phyloP scores from a whole-genome alignment of 2,113 vertebrate genomes.

The Rhea americana region DNA sequence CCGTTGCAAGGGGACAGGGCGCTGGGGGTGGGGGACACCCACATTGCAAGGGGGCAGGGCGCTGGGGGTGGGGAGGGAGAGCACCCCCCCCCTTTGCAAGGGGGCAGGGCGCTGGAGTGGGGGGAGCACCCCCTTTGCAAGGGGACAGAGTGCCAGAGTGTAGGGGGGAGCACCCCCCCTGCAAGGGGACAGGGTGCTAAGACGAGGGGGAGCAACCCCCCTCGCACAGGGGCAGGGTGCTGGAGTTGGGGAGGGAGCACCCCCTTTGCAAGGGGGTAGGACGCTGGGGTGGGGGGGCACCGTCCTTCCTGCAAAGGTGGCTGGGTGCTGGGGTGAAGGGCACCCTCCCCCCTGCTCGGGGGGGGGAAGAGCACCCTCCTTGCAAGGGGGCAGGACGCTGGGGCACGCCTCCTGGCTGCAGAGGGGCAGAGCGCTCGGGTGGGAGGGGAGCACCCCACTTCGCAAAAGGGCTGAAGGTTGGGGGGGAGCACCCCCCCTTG shows the following conservation, averaged over 20 bases:
- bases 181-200: neutral
- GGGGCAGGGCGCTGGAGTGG: neutral
- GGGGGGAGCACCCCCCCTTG: neutral
- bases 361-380: too few species aligned
- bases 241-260: neutral
- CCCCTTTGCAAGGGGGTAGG: neutral
- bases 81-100: neutral
- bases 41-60: too few species aligned
- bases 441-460: neutral
- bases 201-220: neutral
- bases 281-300: too few species aligned
- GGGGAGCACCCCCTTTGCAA: too few species aligned
- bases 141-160: too few species aligned
- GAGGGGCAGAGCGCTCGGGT: too few species aligned
- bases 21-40: neutral
- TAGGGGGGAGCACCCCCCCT: too few species aligned
- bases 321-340: too few species aligned
- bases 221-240: neutral
- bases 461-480: neutral
- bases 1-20: neutral
- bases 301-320: too few species aligned
- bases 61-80: neutral
- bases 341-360: too few species aligned
- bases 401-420: too few species aligned
- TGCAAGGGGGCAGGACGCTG: too few species aligned